These are phyloP conservation scores for Thymallus thymallus DNA, from an alignment of 2,113 vertebrate genomes.

Conservation along the genomic window DNA sequence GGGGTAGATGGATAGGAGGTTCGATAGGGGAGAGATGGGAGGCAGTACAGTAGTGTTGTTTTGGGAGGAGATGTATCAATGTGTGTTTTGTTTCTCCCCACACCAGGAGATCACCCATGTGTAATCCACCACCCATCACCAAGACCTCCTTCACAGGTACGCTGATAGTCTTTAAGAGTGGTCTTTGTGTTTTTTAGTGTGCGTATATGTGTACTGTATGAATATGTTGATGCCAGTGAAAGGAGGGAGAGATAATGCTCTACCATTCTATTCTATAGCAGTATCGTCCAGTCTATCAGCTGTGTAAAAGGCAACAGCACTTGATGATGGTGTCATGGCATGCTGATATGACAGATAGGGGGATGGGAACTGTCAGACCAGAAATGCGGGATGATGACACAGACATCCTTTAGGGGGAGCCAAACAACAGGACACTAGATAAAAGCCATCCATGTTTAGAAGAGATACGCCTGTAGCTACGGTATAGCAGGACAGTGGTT, in stretches of 20 bases:
- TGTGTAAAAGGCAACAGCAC: neutral
- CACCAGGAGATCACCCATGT: constrained; percentile 93
- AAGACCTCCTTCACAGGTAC: constrained; percentile 96
- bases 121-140: constrained; percentile 95
- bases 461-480: too few species aligned
- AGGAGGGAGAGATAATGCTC: neutral
- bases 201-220: neutral
- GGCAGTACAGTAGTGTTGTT: neutral
- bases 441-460: neutral
- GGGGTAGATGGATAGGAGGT: neutral
- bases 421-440: constrained; percentile 7
- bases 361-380: neutral
- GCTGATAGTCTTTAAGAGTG: neutral
- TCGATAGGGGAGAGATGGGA: neutral
- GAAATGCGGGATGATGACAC: neutral
- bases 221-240: neutral
- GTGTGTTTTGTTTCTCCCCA: constrained; percentile 28
- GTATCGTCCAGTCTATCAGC: neutral
- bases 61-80: neutral
- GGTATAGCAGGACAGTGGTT: too few species aligned
- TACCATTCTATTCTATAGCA: neutral
- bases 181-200: neutral
- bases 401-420: constrained; percentile 8
- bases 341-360: constrained; percentile 1
- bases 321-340: neutral